Base-by-base conservation (phyloP, 92 coral and sea anemone species). In the Actinostola sp. region DNA sequence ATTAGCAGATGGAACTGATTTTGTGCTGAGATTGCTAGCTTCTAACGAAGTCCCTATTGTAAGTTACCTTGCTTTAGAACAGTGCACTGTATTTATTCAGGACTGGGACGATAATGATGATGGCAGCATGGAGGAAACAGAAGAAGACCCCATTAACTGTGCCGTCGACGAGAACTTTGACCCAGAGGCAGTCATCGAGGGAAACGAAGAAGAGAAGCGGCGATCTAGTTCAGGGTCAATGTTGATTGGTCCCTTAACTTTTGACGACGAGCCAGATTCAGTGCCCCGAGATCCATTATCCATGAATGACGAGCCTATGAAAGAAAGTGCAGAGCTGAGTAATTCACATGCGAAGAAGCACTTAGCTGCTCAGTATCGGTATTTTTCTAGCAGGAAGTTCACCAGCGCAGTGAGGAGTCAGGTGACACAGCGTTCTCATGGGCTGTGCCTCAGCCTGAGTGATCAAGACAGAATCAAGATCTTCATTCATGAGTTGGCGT, bases 401-500 rank as follows among this genome's bases (percentile, higher is more conserved):
- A 85, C 97, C 30, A 83, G 93, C 66, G 94, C 92, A 21, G 72
- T 90, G 21, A 79, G 93, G 61, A 89, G 91, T 10, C 77, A 78
- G 20, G 29, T 72, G 7, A 27, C 66, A 8, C 87, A 88, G 34
- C 80, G 96, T 56, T 81, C 88, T 14, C 96, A 92, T 74, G 98
- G 98, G 15, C 66, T 92, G 81, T 90, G 93, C 57, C 72, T 93
- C 82, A 93, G 97, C 36, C 54, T 93, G 25, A 93, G 98, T 82
- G 98, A 93, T 60, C 98, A 91, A 66, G 98, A 93, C 61, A 88
- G 98, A 75, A 91, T 93, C n/a, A 93, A 85, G 85, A 93, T 93
- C 42, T 93, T 93, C 70, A 73, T 93, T 48, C 98, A 93, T 79
- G 98, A 93, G 88, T 78, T 93, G 66, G 97, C 93, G 27, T 90